Conservation (phyloP, 2,888 invertebrate species). For the Branchinecta sandiegonensis region DNA sequence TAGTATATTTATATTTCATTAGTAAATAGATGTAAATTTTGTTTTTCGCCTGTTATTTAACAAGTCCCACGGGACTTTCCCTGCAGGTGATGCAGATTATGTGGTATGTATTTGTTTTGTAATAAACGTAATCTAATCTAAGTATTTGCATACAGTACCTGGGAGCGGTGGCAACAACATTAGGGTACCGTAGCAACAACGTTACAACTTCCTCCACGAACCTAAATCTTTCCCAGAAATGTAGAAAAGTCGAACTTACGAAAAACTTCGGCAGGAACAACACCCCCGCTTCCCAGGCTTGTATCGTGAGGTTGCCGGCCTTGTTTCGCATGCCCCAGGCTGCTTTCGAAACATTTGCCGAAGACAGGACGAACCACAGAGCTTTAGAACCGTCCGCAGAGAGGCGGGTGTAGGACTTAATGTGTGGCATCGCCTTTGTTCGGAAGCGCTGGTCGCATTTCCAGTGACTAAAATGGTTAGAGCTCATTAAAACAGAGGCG, state of each 20-base stretch:
- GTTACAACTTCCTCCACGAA: too few species aligned
- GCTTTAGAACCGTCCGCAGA: slow-evolving; percentile 50
- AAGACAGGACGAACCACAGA: slow-evolving; percentile 75
- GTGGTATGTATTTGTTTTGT: too few species aligned
- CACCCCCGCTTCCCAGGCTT: slow-evolving; percentile 84
- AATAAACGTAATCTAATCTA: too few species aligned
- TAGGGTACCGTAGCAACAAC: too few species aligned
- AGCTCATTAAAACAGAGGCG: too few species aligned
- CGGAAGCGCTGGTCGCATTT: slow-evolving; percentile 51
- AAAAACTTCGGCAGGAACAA: slow-evolving; percentile 67
- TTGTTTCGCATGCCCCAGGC: slow-evolving; percentile 70
- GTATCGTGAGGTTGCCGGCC: slow-evolving; percentile 47
- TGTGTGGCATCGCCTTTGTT: slow-evolving; percentile 82
- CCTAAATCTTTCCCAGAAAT: neutral
- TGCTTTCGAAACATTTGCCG: slow-evolving; percentile 90
- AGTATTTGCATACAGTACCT: too few species aligned
- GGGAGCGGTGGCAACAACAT: too few species aligned
- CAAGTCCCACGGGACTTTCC: too few species aligned
- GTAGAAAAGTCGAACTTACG: slow-evolving; percentile 41
- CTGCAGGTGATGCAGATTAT: too few species aligned
- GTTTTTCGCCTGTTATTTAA: too few species aligned
- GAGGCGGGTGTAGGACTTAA: slow-evolving; percentile 71
- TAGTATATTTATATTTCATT: too few species aligned
- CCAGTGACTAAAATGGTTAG: slow-evolving; percentile 57
- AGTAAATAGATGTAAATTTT: too few species aligned